phyloP scores from a whole-genome alignment of 2,888 invertebrate genomes.

The Strigamia maritima region DNA sequence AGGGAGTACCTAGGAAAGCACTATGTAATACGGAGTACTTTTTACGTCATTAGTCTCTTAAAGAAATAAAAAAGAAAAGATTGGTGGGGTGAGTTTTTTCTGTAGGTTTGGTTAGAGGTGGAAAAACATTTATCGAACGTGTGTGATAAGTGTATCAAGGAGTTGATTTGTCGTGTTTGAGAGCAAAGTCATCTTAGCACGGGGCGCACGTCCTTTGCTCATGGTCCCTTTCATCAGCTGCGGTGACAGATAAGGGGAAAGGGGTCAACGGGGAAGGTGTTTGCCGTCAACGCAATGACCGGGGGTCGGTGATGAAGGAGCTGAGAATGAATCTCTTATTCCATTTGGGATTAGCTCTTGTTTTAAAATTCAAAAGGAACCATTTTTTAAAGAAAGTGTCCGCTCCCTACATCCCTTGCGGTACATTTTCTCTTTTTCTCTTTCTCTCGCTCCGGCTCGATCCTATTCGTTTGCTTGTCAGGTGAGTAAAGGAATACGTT shows the following conservation, averaged over 20 bases:
- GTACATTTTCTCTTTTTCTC: not conserved
- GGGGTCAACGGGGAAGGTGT: conserved; percentile 10
- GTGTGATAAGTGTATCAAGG: conserved; percentile 15
- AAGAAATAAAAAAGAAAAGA: not conserved
- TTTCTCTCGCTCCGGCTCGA: no score
- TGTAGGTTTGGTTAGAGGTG: not conserved
- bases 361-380: conserved; percentile 5
- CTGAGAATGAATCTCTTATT: conserved; percentile 15
- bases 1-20: no score
- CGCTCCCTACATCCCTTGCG: not conserved
- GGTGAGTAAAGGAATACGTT: not conserved
- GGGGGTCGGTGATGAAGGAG: not conserved
- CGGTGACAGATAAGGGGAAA: conserved; percentile 24
- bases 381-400: not conserved
- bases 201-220: conserved; percentile 29
- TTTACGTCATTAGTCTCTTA: not conserved
- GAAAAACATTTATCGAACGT: conserved; percentile 13
- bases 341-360: conserved; percentile 10
- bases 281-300: conserved; percentile 6
- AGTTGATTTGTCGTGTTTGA: conserved; percentile 15
- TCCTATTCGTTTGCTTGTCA: not conserved
- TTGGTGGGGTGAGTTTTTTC: not conserved
- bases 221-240: conserved; percentile 29
- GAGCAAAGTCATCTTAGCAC: conserved; percentile 5
- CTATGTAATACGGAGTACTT: no score